A percentile compares a stretch with the other conserved stretches of the same genome.
These are phyloP conservation scores for Kryptolebias marmoratus DNA, from an alignment of 2,113 vertebrate species.

Conservation along the genomic window DNA sequence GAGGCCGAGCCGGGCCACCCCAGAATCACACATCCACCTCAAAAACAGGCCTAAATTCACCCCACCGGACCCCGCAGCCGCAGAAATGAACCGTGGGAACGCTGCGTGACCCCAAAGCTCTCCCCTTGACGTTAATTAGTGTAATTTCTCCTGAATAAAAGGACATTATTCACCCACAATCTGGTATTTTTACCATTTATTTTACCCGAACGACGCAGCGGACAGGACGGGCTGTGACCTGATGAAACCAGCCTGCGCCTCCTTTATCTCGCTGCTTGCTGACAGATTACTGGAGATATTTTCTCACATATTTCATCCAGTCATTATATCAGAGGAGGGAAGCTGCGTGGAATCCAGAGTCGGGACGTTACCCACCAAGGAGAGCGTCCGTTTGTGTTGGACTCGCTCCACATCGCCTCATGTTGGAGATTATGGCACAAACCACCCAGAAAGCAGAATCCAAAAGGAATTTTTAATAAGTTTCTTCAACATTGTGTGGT, in stretches of 20 bases:
- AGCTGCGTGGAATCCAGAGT: slow-evolving; percentile 45
- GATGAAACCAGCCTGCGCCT: slow-evolving; percentile 12
- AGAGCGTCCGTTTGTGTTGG: slow-evolving; percentile 69
- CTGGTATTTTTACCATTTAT: slow-evolving; percentile 25
- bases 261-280: slow-evolving; percentile 33
- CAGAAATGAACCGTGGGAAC: slow-evolving; percentile 56
- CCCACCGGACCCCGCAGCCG: slow-evolving; percentile 22
- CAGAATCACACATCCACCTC: slow-evolving; percentile 27
- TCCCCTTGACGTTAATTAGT: slow-evolving; percentile 61
- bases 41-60: slow-evolving; percentile 38
- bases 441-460: slow-evolving; percentile 74
- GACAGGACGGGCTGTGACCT: slow-evolving; percentile 31
- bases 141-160: slow-evolving; percentile 55
- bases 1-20: slow-evolving; percentile 33
- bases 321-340: slow-evolving; percentile 10
- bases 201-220: slow-evolving; percentile 25
- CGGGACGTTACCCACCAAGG: slow-evolving; percentile 60
- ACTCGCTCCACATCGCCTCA: slow-evolving; percentile 72
- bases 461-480: slow-evolving; percentile 77
- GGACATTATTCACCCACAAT: slow-evolving; percentile 22
- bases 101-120: slow-evolving; percentile 39
- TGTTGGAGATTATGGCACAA: slow-evolving; percentile 73
- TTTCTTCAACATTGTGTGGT: slow-evolving; percentile 54
- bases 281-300: slow-evolving; percentile 22
- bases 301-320: slow-evolving; percentile 45